phyloP scores from a whole-genome alignment of 2,113 vertebrate species.

The Ochotona curzoniae region DNA sequence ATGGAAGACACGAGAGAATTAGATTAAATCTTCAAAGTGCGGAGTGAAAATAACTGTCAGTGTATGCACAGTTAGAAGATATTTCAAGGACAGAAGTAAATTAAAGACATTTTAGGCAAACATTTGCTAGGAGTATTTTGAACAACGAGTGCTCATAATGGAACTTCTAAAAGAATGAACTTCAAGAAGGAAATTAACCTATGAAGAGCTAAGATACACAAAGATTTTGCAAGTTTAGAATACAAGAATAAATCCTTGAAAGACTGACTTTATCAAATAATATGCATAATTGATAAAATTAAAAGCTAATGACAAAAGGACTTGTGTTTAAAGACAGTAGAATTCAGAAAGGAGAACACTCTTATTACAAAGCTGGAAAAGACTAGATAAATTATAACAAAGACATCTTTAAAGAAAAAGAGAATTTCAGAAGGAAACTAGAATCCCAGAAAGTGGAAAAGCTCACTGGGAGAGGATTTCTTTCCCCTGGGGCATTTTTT shows the following conservation, averaged over 20 bases:
- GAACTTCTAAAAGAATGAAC: constrained; percentile 37
- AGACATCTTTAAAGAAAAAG: constrained; percentile 8
- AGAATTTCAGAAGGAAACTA: constrained; percentile 48
- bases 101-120: constrained; percentile 59
- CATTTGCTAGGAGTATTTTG: constrained; percentile 52
- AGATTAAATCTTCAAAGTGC: constrained; percentile 65
- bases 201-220: constrained; percentile 51
- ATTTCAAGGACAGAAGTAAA: constrained; percentile 33
- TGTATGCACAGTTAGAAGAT: constrained; percentile 26
- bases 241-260: constrained; percentile 25
- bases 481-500: neutral
- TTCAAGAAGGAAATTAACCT: constrained; percentile 43
- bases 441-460: constrained; percentile 32
- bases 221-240: neutral
- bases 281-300: neutral
- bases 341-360: neutral
- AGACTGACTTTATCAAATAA: constrained; percentile 46
- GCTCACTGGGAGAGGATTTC: constrained; percentile 7
- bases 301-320: constrained; percentile 27
- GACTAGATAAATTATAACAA: constrained; percentile 50
- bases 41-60: constrained; percentile 36
- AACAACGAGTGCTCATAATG: constrained; percentile 52
- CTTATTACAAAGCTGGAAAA: constrained; percentile 12
- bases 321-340: neutral
- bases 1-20: constrained; percentile 5